Conservation (phyloP, 2,797 vertebrate genomes). For the Anas capensis region DNA sequence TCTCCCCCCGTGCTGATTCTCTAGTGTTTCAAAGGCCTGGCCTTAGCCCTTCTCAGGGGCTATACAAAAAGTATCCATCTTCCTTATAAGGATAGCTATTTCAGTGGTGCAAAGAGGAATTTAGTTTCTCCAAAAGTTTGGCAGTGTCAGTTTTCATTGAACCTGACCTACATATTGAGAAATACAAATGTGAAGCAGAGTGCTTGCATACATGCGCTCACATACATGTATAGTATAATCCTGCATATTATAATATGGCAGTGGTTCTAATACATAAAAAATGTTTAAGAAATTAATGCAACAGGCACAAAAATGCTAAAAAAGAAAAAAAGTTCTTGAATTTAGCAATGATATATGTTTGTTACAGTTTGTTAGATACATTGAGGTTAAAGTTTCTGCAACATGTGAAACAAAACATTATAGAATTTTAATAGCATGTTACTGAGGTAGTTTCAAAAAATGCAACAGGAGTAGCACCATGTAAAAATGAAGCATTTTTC, state of each 20-base stretch:
- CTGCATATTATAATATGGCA: background rate
- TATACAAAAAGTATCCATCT: background rate
- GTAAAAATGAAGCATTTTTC: background rate
- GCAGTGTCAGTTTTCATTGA: fast-evolving
- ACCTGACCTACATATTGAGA: background rate
- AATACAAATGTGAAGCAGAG: fast-evolving
- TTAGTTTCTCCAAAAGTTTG: background rate
- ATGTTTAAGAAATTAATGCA: background rate
- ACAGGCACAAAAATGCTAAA: background rate
- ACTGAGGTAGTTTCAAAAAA: background rate
- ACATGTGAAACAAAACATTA: background rate
- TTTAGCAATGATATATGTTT: background rate
- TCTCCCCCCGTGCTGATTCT: background rate
- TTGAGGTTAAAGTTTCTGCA: background rate
- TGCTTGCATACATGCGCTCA: background rate
- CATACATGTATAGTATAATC: background rate
- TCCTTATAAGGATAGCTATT: background rate
- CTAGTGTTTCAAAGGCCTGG: background rate
- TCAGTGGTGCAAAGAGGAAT: background rate
- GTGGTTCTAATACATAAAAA: background rate
- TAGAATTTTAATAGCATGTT: background rate
- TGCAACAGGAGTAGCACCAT: background rate
- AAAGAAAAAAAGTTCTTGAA: background rate
- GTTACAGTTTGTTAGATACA: background rate
- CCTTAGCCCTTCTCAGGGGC: background rate